Evolutionary conservation across 2,113 vertebrate genomes (phyloP).

Genomic region (Oreochromis spilurus): DNA sequence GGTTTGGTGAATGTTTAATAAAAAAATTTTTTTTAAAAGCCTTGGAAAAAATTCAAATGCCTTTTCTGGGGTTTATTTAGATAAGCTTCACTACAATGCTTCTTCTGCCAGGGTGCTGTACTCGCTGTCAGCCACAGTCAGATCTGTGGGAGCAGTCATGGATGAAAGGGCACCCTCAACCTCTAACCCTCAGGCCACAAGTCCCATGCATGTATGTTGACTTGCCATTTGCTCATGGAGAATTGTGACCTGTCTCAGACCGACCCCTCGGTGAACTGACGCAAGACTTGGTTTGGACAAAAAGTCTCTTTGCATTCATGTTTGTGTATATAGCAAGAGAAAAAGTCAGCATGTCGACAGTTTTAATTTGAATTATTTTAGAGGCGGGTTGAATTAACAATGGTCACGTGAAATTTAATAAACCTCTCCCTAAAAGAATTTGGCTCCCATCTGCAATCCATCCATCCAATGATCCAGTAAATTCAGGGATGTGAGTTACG

Average conservation of each 20-base stretch:
- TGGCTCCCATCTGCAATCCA: background rate
- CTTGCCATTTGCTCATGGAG: background rate
- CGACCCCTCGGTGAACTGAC: background rate
- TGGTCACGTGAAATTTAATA: background rate
- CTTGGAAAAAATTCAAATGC: background rate
- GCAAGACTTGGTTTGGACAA: background rate
- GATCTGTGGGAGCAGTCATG: background rate
- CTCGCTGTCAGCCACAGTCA: background rate
- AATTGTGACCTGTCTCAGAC: background rate
- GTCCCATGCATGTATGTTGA: background rate
- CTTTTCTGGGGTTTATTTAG: background rate
- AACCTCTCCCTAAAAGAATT: background rate
- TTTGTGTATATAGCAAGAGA: background rate
- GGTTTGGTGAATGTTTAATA: background rate
- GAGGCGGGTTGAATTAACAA: background rate
- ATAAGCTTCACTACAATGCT: background rate
- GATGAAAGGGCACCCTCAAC: background rate
- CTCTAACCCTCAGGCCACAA: background rate
- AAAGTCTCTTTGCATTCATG: background rate
- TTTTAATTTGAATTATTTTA: background rate
- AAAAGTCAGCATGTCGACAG: background rate
- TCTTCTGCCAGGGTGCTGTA: background rate
- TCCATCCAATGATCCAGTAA: background rate
- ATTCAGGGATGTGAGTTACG: background rate
- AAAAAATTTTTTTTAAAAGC: background rate